Percentiles rank a stretch among this genome's conserved stretches.
Evolutionary conservation across 2,113 vertebrate species (phyloP).

Genomic region (Pseudorhombus dupliciocellatus): DNA sequence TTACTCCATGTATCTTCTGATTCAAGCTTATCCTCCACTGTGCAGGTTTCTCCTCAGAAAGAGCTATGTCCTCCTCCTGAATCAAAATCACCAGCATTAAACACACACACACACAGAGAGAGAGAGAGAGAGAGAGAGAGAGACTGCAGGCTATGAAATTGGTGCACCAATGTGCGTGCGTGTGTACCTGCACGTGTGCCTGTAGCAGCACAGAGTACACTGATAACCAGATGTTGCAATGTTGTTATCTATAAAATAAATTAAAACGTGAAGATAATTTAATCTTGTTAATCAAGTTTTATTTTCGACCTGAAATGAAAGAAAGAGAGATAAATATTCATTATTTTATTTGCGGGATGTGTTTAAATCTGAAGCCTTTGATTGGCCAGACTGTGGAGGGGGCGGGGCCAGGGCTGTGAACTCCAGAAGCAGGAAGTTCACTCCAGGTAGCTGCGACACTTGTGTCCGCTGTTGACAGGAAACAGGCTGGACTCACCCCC

Average conservation of each 20-base stretch:
- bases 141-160: neutral
- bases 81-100: neutral
- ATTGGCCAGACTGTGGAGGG: neutral
- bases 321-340: neutral
- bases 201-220: neutral
- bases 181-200: neutral
- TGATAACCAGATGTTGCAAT: no score
- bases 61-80: slow-evolving; percentile 3
- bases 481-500: neutral
- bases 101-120: neutral
- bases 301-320: no score
- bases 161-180: neutral
- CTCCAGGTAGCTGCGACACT: neutral
- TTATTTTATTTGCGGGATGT: neutral
- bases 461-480: neutral
- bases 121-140: neutral
- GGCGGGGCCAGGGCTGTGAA: neutral
- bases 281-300: no score
- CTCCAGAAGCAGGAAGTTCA: neutral
- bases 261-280: no score
- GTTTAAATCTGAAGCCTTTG: neutral
- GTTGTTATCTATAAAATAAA: no score
- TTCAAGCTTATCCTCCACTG: slow-evolving; percentile 25
- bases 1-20: slow-evolving; percentile 60
- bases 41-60: slow-evolving; percentile 9